Evolutionary conservation across 2,888 invertebrate genomes (phyloP), one percentile per base, ranked within the genome.

Genomic region (Parnassius glacialis): DNA sequence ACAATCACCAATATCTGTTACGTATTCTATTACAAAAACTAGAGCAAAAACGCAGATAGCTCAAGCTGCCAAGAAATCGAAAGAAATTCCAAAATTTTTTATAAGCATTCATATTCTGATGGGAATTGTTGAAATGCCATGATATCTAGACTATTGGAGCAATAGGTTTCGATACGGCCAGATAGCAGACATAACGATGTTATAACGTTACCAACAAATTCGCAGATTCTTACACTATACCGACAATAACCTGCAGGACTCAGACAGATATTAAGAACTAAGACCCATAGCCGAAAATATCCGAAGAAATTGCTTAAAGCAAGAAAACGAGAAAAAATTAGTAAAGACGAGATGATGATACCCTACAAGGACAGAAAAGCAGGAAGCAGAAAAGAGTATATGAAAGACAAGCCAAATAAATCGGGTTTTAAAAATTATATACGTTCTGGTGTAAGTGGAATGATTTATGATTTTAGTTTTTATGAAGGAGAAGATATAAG

Each of bases 401-500:
- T 20, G 20, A 20, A 2, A 20, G 72, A 75, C 5, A 83, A 80
- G 59, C 79, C 79, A 0, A 70, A 66, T 10, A 79, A 80, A 61
- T 81, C 77, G 77, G 80, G 81, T 76, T 76, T 45, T 20, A 81
- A 82, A 70, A 73, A 75, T 47, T 76, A 73, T 66, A 74, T 76
- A 2, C 50, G 79, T 20, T 74, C 77, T 50, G 78, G 79, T 7
- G 68, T 77, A n/a, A 70, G 72, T 42, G 81, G 79, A 2, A 71
- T 81, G 20, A 74, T 79, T 44, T 83, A 79, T 59, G 79, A 81
- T 63, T 81, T 80, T 64, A 34, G 77, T 9, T 43, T 74, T 0
- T 80, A 80, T 65, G 73, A 5, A 7, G 5, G 70, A 12, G 79
- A 76, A 3, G 71, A 75, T 42, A 78, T n/a, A n/a, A n/a, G n/a